Evolutionary conservation across 2,888 invertebrate genomes (phyloP).

Genomic region (Oxycera nigricornis): DNA sequence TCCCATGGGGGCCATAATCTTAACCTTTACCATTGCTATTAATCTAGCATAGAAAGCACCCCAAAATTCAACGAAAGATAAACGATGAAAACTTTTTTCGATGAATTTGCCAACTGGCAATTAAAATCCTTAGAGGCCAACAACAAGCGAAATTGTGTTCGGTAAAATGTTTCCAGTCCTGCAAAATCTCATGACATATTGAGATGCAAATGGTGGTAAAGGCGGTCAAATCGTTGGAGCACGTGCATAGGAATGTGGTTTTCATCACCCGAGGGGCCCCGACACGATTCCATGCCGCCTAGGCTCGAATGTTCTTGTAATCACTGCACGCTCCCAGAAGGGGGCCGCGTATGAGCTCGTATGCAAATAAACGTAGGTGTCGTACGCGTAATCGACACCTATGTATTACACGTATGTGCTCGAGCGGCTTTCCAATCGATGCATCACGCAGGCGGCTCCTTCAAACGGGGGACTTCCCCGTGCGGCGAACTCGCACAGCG

Average conservation of each 20-base stretch:
- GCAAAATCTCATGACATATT: no score
- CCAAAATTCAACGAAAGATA: no score
- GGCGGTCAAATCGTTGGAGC: not conserved
- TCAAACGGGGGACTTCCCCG: not conserved
- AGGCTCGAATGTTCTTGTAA: not conserved
- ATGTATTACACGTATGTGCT: not conserved
- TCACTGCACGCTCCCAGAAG: constrained; percentile 35
- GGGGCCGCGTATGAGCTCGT: constrained; percentile 5
- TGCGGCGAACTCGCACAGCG: not conserved
- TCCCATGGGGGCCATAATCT: no score
- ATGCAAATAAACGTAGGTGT: constrained; percentile 26
- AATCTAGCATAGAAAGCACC: no score
- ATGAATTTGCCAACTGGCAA: no score
- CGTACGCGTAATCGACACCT: constrained; percentile 16
- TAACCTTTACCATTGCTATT: no score
- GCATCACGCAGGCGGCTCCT: not conserved
- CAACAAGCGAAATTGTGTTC: no score
- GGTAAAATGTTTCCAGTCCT: no score
- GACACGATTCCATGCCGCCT: not conserved
- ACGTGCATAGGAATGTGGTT: constrained; percentile 19
- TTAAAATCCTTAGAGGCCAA: no score
- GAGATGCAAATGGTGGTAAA: no score
- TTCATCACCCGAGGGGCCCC: not conserved
- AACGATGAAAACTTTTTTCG: no score
- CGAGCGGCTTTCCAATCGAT: constrained; percentile 4